Percentiles rank a stretch among this genome's conserved stretches.
These are phyloP conservation scores for Crotalus tigris DNA, from an alignment of 2,113 vertebrate species.

Conservation along the genomic window DNA sequence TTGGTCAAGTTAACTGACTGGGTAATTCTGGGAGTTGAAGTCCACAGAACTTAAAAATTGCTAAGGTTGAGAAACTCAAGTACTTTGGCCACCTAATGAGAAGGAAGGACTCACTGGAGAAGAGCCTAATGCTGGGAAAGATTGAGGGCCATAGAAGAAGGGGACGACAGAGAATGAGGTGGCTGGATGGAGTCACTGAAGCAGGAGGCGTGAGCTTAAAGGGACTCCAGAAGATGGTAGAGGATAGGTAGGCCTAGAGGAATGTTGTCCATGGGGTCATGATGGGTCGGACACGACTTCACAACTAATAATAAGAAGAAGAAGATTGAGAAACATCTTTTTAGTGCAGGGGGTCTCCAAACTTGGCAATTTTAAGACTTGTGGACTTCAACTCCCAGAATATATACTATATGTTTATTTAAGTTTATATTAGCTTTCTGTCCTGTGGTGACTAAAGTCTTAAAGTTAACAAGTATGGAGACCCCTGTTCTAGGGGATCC, in stretches of 20 bases:
- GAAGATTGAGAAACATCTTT: neutral
- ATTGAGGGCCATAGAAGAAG: too few species aligned
- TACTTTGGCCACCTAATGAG: too few species aligned
- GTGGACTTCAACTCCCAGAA: neutral
- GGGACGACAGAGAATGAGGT: too few species aligned
- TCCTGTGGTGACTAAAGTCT: neutral
- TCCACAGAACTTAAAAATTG: neutral
- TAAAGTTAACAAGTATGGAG: neutral
- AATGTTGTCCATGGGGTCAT: too few species aligned
- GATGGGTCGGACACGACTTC: too few species aligned
- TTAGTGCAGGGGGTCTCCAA: neutral
- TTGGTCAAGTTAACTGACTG: neutral
- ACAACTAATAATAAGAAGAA: too few species aligned
- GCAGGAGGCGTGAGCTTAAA: too few species aligned
- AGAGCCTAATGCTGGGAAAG: too few species aligned
- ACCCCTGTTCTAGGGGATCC: neutral
- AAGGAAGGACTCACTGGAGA: too few species aligned
- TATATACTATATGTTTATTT: neutral
- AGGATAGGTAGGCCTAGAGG: too few species aligned
- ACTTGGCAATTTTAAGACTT: neutral
- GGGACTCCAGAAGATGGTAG: too few species aligned
- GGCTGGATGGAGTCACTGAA: too few species aligned
- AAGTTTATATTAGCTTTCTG: neutral
- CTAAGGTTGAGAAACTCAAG: neutral
- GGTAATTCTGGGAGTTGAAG: neutral